Percentiles rank a stretch among this genome's conserved stretches.
Evolutionary conservation across 2,888 invertebrate genomes (phyloP).

Genomic region (Hecatera dysodea): DNA sequence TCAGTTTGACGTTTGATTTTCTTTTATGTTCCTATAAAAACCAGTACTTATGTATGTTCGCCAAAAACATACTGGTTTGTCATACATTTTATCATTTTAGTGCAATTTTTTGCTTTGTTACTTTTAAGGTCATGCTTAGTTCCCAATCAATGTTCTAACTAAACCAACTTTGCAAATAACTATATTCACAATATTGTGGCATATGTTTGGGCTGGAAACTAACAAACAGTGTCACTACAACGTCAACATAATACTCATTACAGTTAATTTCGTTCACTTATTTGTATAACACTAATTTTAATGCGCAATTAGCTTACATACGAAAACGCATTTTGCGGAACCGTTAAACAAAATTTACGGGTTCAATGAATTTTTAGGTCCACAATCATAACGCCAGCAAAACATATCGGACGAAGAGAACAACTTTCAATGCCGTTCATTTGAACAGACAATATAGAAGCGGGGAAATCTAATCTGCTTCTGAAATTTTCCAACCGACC

Average conservation of each 20-base stretch:
- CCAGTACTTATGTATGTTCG: neutral
- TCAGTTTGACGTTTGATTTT: conserved; percentile 28
- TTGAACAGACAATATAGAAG: conserved; percentile 76
- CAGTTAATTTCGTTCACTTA: conserved; percentile 26
- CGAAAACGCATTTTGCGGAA: conserved; percentile 15
- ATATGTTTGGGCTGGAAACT: neutral
- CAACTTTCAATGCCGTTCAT: conserved; percentile 72
- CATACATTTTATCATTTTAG: too few relatives aligned
- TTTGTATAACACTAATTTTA: conserved; percentile 23
- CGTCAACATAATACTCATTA: conserved; percentile 18
- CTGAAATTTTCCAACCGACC: conserved; percentile 83
- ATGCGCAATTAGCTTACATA: conserved; percentile 36
- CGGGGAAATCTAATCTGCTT: conserved; percentile 83
- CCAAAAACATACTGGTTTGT: too few relatives aligned
- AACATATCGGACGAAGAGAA: conserved; percentile 65
- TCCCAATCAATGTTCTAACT: too few relatives aligned
- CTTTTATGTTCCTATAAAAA: conserved; percentile 2
- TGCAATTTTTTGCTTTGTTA: neutral
- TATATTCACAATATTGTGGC: neutral
- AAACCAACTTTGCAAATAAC: neutral
- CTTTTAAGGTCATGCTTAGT: too few relatives aligned
- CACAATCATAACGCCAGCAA: conserved; percentile 52
- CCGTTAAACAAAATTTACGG: conserved; percentile 33
- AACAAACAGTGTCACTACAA: conserved; percentile 23
- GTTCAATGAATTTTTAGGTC: conserved; percentile 45